Conservation (phyloP, 1,140 invertebrate species). For the Phocides pigmalion region DNA sequence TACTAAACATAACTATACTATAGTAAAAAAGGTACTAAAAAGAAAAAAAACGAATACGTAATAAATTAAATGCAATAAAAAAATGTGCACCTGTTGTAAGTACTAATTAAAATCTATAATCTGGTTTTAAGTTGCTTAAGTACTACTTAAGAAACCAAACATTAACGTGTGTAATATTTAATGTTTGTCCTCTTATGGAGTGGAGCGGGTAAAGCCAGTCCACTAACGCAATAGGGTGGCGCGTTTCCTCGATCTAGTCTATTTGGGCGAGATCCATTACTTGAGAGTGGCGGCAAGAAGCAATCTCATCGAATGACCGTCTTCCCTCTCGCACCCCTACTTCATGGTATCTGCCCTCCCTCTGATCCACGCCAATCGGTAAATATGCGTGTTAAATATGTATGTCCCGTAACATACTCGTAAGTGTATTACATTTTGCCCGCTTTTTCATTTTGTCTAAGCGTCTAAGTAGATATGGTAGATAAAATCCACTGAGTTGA, state of each 20-base stretch:
- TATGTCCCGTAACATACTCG: constrained; percentile 78
- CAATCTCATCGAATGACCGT: constrained; percentile 85
- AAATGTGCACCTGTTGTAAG: no score
- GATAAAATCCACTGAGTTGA: constrained; percentile 12
- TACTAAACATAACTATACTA: no score
- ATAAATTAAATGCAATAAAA: no score
- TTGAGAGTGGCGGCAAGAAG: constrained; percentile 82
- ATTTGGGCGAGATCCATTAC: constrained; percentile 84
- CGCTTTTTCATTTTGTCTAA: constrained; percentile 76
- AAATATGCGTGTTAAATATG: constrained; percentile 84
- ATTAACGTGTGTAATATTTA: background rate
- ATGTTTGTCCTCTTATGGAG: constrained; percentile 14
- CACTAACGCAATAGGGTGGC: constrained; percentile 59
- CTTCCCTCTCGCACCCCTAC: constrained; percentile 51
- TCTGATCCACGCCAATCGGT: constrained; percentile 78
- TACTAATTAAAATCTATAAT: background rate
- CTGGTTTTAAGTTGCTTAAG: background rate
- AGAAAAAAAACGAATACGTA: no score
- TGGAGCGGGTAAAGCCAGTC: constrained; percentile 18
- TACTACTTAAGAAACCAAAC: background rate
- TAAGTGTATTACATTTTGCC: constrained; percentile 82
- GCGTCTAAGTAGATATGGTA: constrained; percentile 40
- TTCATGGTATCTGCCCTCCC: constrained; percentile 45
- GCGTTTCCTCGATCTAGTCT: constrained; percentile 80
- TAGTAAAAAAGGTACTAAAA: no score